Base-by-base conservation (phyloP, 1,140 invertebrate species). In the Oncopodura yosiiana region DNA sequence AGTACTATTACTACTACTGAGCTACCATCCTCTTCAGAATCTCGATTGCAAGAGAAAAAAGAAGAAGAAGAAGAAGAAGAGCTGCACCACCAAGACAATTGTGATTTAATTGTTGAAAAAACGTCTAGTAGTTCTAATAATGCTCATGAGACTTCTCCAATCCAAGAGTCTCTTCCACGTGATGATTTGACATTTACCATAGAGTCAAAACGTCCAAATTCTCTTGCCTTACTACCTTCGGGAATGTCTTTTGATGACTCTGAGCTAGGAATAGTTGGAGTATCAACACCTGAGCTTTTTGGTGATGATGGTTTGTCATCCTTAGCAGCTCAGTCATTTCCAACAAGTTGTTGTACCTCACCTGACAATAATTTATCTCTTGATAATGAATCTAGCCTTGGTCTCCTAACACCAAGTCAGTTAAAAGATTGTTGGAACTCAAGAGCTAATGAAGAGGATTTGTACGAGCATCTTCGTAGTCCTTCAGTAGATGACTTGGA, bases 331-430 rank as follows among this genome's bases (percentile, higher is more conserved):
- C 38, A 46, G 19, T 53, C 52, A 14, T 45, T 53, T 29, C 52
- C 52, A 18, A 45, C 52, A 5, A 53, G 52, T 53, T 53, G 52
- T 12, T 53, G 52, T 21, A 53, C 30, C 24, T 53, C 52, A 0
- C 52, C 52, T 11, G 52, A 53, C 12, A n/a, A n/a, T n/a, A n/a
- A n/a, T n/a, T n/a, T n/a, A n/a, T 38, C 29, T 1, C 18, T 39
- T n/a, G 52, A 55, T 19, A 49, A 55, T 34, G 53, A 49, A 29
- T 55, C 53, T 0, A 55, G 53, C 19, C 45, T 55, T 1, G 53
- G 53, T 21, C 53, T 55, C 12, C 53, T 49, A 5, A 55, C 53
- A 6, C 53, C 53, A 3, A 49, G 45, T 26, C 53, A 55, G 16
- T 44, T 55, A 5, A 37, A 49, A 24, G 53, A 55, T 21, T 55